phyloP scores from a whole-genome alignment of 2,797 vertebrate genomes.

The Eulemur mongoz region DNA sequence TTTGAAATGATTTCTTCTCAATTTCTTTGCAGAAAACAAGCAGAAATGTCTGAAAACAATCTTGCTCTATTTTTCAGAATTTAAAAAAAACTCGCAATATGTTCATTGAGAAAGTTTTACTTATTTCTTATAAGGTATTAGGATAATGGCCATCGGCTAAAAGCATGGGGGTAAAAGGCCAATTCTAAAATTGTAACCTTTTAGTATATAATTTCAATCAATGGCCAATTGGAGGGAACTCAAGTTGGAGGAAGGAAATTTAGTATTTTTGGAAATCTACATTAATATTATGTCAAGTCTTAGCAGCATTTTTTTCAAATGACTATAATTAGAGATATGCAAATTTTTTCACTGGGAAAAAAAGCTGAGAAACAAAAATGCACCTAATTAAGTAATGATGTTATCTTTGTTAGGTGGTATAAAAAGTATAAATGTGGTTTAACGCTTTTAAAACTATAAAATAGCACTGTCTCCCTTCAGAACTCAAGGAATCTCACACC shows the following conservation, averaged over 20 bases:
- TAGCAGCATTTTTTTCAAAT: slow-evolving; percentile 84
- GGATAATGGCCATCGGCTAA: background rate
- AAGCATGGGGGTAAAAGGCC: background rate
- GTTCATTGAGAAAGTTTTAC: slow-evolving; percentile 33
- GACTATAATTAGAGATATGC: slow-evolving; percentile 85
- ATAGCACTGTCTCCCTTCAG: background rate
- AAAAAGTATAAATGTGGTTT: slow-evolving; percentile 71
- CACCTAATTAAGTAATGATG: slow-evolving; percentile 82
- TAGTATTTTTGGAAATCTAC: slow-evolving; percentile 78
- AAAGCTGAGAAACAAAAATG: slow-evolving; percentile 68
- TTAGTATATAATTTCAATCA: slow-evolving; percentile 76
- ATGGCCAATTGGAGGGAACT: slow-evolving; percentile 76
- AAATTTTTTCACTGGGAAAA: slow-evolving; percentile 72
- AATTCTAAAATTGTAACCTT: slow-evolving; percentile 45
- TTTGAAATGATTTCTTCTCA: slow-evolving; percentile 48
- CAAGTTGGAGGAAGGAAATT: slow-evolving; percentile 80
- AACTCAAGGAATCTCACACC: background rate
- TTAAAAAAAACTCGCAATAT: slow-evolving; percentile 7
- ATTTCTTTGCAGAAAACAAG: slow-evolving; percentile 34
- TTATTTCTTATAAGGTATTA: background rate
- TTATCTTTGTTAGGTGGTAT: slow-evolving; percentile 79
- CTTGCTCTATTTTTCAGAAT: slow-evolving; percentile 37
- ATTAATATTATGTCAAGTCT: slow-evolving; percentile 84
- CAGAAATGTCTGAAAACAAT: slow-evolving; percentile 49
- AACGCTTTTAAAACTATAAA: slow-evolving; percentile 63